phyloP scores from a whole-genome alignment of 2,888 invertebrate species.

The Caenorhabditis sp. region DNA sequence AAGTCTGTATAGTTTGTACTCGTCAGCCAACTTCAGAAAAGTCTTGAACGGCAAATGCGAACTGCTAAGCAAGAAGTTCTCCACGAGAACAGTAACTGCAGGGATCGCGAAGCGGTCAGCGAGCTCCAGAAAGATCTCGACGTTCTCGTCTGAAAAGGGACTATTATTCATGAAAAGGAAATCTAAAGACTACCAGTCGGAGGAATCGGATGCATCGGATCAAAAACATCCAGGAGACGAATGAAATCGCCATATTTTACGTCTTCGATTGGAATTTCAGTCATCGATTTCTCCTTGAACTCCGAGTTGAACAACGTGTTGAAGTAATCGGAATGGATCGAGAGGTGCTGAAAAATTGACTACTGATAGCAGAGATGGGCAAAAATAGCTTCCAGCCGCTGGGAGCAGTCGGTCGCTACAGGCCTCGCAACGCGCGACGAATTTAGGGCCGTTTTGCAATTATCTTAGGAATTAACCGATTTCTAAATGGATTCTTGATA shows the following conservation, averaged over 20 bases:
- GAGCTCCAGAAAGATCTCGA: constrained; percentile 13
- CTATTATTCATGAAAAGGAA: too few relatives aligned
- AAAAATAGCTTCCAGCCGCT: too few relatives aligned
- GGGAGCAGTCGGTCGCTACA: too few relatives aligned
- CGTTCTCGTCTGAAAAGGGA: background rate
- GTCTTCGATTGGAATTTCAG: constrained; percentile 20
- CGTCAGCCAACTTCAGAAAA: too few relatives aligned
- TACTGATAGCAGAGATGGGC: too few relatives aligned
- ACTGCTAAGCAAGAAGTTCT: background rate
- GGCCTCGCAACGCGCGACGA: too few relatives aligned
- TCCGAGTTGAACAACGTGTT: constrained; percentile 21
- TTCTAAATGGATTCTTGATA: too few relatives aligned
- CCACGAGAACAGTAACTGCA: background rate
- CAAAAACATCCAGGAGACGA: constrained; percentile 1
- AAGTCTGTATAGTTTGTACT: too few relatives aligned
- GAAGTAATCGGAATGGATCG: constrained; percentile 23
- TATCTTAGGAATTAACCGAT: too few relatives aligned
- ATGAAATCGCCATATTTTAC: constrained; percentile 15
- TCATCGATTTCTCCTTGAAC: constrained; percentile 35
- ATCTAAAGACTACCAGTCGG: too few relatives aligned
- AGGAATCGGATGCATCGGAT: background rate
- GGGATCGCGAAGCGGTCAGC: constrained; percentile 23
- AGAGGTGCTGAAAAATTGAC: constrained; percentile 11
- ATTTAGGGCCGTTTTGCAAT: too few relatives aligned
- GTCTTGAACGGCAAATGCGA: background rate